A percentile compares a stretch with the other conserved stretches of the same genome.
Conservation (phyloP, 1,140 invertebrate species). For the Brachionus rotundiformis region DNA sequence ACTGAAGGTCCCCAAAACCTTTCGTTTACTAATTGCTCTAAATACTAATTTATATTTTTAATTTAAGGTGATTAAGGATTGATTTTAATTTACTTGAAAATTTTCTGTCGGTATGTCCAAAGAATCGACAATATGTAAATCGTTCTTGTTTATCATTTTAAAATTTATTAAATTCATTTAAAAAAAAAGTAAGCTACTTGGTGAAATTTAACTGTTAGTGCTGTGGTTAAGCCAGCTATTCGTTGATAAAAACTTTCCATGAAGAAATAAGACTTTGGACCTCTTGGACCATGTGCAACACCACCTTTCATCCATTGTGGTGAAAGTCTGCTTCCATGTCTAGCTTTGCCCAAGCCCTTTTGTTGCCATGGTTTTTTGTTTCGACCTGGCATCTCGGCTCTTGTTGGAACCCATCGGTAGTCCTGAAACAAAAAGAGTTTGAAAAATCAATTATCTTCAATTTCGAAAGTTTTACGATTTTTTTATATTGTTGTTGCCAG, state of each 20-base stretch:
- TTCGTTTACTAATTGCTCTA: slow-evolving; percentile 76
- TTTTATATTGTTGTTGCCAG: slow-evolving; percentile 84
- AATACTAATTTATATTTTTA: slow-evolving; percentile 65
- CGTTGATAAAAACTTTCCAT: slow-evolving; percentile 80
- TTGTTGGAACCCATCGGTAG: slow-evolving; percentile 69
- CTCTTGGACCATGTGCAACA: slow-evolving; percentile 80
- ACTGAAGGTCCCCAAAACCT: slow-evolving; percentile 94
- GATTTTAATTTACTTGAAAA: slow-evolving; percentile 63
- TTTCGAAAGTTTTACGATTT: slow-evolving; percentile 69
- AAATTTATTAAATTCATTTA: neutral
- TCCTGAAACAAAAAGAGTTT: slow-evolving; percentile 67
- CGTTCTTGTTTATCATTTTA: slow-evolving; percentile 69
- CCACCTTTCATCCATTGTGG: slow-evolving; percentile 78
- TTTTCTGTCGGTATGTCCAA: slow-evolving; percentile 83
- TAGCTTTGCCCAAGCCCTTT: slow-evolving; percentile 82
- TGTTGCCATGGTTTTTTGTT: slow-evolving; percentile 90
- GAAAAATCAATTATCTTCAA: slow-evolving; percentile 51
- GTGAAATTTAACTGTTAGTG: slow-evolving; percentile 83
- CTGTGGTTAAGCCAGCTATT: slow-evolving; percentile 76
- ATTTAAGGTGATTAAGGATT: slow-evolving; percentile 32
- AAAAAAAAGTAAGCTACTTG: slow-evolving; percentile 66
- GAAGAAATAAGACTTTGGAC: slow-evolving; percentile 83
- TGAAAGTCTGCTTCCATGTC: slow-evolving; percentile 86
- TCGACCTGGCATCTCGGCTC: slow-evolving; percentile 81
- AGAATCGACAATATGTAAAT: slow-evolving; percentile 84